These are phyloP conservation scores for Morpho achilles DNA, from an alignment of 2,888 invertebrate genomes.

Conservation along the genomic window DNA sequence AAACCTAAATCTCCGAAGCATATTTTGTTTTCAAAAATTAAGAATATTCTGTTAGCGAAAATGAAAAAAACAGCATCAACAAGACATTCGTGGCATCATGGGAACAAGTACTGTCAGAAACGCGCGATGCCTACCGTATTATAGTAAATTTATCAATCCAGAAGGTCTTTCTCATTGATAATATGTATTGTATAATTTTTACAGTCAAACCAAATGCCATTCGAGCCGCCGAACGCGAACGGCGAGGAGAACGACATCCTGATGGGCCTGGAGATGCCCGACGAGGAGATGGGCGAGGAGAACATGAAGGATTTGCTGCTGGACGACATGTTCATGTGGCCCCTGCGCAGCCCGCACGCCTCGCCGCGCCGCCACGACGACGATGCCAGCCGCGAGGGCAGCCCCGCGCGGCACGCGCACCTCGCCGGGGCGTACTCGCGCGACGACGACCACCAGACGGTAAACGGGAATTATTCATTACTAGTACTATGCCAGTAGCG, in stretches of 20 bases:
- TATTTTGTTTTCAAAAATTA: no score
- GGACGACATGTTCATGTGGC: conserved; percentile 84
- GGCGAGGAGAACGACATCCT: conserved; percentile 69
- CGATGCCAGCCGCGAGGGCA: conserved; percentile 42
- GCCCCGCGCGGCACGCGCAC: conserved; percentile 35
- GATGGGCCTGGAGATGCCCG: conserved; percentile 64
- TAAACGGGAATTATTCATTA: no score
- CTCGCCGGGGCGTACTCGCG: conserved; percentile 35
- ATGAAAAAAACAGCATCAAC: no score
- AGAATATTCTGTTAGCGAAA: no score
- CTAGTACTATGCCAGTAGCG: no score
- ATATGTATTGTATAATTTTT: background rate
- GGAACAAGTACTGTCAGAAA: no score
- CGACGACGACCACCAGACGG: conserved; percentile 41
- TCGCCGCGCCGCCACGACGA: conserved; percentile 43
- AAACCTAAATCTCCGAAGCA: no score
- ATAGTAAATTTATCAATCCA: no score
- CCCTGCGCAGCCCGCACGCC: conserved; percentile 42
- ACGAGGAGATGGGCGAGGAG: conserved; percentile 82
- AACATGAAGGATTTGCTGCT: conserved; percentile 81
- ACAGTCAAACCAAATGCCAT: conserved; percentile 68
- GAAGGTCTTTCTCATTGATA: no score
- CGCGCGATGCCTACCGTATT: no score
- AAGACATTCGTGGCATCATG: no score
- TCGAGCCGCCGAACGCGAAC: conserved; percentile 68